Base-by-base conservation (phyloP, 2,113 vertebrate genomes). In the Tichodroma muraria region DNA sequence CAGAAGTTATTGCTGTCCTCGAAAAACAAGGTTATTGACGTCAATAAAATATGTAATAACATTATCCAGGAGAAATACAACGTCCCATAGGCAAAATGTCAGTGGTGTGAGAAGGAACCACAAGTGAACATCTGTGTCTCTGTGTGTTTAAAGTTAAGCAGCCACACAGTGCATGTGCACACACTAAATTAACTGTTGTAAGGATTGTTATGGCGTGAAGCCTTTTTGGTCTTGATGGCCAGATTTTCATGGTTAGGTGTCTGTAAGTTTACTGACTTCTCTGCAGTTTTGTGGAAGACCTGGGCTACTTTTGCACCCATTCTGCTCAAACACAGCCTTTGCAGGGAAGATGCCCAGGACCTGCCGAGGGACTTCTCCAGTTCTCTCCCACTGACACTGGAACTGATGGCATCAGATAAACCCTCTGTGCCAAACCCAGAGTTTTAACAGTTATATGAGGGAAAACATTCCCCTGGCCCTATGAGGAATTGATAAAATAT, bases 11-110 rank as follows among this genome's bases (percentile, higher is more conserved):
- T 85, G n/a, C 45, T 85, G 71, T 38, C 80, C 54, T 88, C 30
- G 5, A 89, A 88, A 94, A 95, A 88, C 66, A 85, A 95, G 71
- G 54, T 82, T 91, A 54, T 73, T 94, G 85, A 85, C 5, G 4
- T 89, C 88, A 95, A 57, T 85, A 82, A 93, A 91, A 65, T 35
- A 69, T 23, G 33, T 90, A 93, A 76, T 83, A 65, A 49, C n/a
- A 30, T 88, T 72, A 88, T 90, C 50, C 54, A 61, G 54, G 71
- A 88, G 83, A 90, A 93, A 61, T 69, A 15, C 0, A 25, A 11
- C 20, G 8, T 82, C 88, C 63, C 56, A 30, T 16, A 61, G 75
- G 35, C 71, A 91, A 66, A 80, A 45, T 61, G 75, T 21, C 73
- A 53, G 49, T 64, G 65, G 31, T 69, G 61, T 53, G 64, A 69